Evolutionary conservation across 1,140 invertebrate species (phyloP).

Genomic region (Euura lappo): DNA sequence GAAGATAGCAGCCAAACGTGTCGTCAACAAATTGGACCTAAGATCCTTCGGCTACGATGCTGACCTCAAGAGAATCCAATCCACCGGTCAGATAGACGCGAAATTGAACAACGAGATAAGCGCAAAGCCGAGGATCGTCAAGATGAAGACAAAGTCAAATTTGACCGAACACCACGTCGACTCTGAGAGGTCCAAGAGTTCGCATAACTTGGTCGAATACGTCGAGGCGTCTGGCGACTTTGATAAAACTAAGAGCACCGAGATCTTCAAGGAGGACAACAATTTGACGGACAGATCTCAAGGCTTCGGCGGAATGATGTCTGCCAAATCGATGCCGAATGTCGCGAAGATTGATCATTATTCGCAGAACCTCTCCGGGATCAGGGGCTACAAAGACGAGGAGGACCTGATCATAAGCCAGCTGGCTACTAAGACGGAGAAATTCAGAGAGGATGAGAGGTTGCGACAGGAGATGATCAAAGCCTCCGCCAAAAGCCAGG

Average conservation of each 20-base stretch:
- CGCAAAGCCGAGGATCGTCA: conserved; percentile 28
- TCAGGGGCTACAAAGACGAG: conserved; percentile 11
- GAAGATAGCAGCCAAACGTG: conserved; percentile 22
- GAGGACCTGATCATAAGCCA: conserved; percentile 8
- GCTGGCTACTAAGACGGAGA: not conserved
- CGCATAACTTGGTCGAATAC: conserved; percentile 9
- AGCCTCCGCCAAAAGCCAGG: not conserved
- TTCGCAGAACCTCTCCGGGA: conserved; percentile 22
- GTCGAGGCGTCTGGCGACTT: conserved; percentile 17
- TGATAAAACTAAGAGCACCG: conserved; percentile 26
- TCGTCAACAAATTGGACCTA: conserved; percentile 49
- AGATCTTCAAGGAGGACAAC: conserved; percentile 22
- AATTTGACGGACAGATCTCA: conserved; percentile 14
- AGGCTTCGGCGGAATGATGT: conserved; percentile 32
- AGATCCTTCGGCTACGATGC: conserved; percentile 47
- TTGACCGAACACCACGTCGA: conserved; percentile 26
- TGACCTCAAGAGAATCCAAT: conserved; percentile 45
- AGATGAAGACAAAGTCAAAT: conserved; percentile 38
- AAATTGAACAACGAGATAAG: conserved; percentile 21
- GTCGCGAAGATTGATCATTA: conserved; percentile 32
- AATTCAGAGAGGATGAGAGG: not conserved
- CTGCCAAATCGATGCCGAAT: conserved; percentile 52
- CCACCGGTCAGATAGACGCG: conserved; percentile 42
- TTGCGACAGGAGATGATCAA: conserved; percentile 8
- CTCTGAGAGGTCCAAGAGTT: conserved; percentile 21